Evolutionary conservation across 2,113 vertebrate species (phyloP).

Genomic region (Syrrhaptes paradoxus): DNA sequence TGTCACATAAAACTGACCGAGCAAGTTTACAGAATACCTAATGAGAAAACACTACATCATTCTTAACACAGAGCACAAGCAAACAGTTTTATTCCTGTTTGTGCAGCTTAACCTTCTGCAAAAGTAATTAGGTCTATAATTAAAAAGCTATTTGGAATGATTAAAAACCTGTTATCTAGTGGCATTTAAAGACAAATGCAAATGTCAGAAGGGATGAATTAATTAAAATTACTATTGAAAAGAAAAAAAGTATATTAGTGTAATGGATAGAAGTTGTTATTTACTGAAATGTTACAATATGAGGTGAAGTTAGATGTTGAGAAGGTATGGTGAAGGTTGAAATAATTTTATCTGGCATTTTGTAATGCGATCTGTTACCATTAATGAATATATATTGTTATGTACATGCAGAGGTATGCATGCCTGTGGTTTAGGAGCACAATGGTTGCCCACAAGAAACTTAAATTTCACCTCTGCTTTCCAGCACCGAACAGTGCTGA

Average conservation of each 20-base stretch:
- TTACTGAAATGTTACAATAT: slow-evolving; percentile 69
- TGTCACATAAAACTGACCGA: slow-evolving; percentile 65
- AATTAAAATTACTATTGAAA: slow-evolving; percentile 78
- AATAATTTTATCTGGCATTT: slow-evolving; percentile 13
- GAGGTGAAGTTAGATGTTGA: slow-evolving; percentile 25
- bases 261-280: slow-evolving; percentile 48
- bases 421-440: background rate
- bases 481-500: background rate
- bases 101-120: slow-evolving; percentile 79
- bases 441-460: background rate
- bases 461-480: background rate
- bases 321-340: slow-evolving; percentile 23
- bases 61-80: slow-evolving; percentile 69
- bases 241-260: slow-evolving; percentile 61
- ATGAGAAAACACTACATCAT: slow-evolving; percentile 67
- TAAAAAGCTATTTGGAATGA: slow-evolving; percentile 83
- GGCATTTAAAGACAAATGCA: slow-evolving; percentile 84
- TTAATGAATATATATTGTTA: background rate
- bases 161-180: slow-evolving; percentile 80
- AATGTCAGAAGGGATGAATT: slow-evolving; percentile 82
- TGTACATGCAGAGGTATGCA: background rate
- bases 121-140: slow-evolving; percentile 82
- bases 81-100: slow-evolving; percentile 80
- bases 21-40: slow-evolving; percentile 68
- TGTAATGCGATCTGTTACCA: background rate